phyloP scores from a whole-genome alignment of 30 jellyfish, hydroid and myxozoan species.

The Aurelia sp. region DNA sequence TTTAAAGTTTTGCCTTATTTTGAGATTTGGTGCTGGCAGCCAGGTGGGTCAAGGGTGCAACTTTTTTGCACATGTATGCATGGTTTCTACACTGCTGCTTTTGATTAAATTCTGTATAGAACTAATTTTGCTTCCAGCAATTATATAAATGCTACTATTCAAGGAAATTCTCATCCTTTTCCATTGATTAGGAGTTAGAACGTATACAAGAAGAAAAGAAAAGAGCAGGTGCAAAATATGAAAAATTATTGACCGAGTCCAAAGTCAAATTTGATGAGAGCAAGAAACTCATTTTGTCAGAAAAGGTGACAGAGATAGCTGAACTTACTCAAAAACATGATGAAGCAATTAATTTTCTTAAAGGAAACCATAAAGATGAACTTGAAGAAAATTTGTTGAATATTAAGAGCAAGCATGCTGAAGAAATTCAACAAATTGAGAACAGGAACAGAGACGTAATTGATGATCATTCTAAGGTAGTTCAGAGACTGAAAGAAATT shows the following conservation, averaged over 20 bases:
- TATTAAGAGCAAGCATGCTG: constrained; percentile 6
- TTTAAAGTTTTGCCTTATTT: too few species aligned
- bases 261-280: constrained; percentile 15
- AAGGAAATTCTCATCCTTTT: background rate
- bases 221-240: constrained; percentile 19
- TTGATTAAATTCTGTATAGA: too few species aligned
- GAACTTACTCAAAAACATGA: constrained; percentile 9
- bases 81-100: too few species aligned
- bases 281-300: background rate
- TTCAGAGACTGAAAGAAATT: constrained; percentile 14
- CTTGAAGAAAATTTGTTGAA: background rate
- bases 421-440: constrained; percentile 5
- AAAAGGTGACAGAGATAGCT: constrained; percentile 18
- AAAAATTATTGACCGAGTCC: constrained; percentile 7
- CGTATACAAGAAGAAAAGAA: constrained; percentile 42
- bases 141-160: too few species aligned
- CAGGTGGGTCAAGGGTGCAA: too few species aligned
- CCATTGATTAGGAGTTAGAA: constrained; percentile 42
- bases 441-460: background rate
- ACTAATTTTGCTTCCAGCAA: too few species aligned
- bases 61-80: too few species aligned
- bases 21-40: too few species aligned
- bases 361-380: constrained; percentile 1
- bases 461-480: background rate
- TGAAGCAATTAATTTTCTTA: constrained; percentile 18